Evolutionary conservation across 1,140 invertebrate species (phyloP).

Genomic region (Ooceraea biroi): DNA sequence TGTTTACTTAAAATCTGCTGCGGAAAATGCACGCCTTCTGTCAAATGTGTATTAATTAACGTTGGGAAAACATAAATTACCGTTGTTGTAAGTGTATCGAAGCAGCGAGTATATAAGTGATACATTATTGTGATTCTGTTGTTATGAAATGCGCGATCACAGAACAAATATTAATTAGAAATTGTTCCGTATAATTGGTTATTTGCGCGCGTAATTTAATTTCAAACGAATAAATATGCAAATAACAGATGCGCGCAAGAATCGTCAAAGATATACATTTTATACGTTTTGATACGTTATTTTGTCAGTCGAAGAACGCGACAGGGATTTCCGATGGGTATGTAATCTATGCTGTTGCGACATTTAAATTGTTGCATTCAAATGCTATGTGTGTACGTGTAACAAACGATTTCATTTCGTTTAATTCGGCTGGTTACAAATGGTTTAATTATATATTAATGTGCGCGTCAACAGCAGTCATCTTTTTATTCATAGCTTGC

Average conservation of each 20-base stretch:
- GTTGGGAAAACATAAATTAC: neutral
- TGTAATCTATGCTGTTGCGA: neutral
- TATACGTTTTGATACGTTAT: neutral
- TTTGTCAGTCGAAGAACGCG: neutral
- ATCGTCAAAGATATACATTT: neutral
- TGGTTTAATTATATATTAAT: slow-evolving; percentile 28
- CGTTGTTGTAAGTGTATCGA: neutral
- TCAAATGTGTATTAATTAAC: neutral
- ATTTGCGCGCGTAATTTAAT: neutral
- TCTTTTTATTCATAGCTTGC: slow-evolving; percentile 10
- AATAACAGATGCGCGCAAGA: neutral
- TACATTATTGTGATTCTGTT: neutral
- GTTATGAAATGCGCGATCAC: neutral
- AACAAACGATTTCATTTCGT: slow-evolving; percentile 18
- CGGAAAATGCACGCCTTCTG: neutral
- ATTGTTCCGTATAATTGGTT: neutral
- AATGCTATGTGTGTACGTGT: neutral
- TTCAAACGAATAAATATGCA: neutral
- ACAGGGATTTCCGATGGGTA: neutral
- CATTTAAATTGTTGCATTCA: slow-evolving; percentile 2
- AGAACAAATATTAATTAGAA: neutral
- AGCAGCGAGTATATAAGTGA: neutral
- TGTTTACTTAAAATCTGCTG: neutral
- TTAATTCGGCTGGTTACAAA: slow-evolving; percentile 21
- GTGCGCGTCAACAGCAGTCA: neutral